Percentiles rank a stretch among this genome's conserved stretches.
These are phyloP conservation scores for Phenacoccus solenopsis DNA, from an alignment of 1,140 invertebrate species.

Conservation along the genomic window DNA sequence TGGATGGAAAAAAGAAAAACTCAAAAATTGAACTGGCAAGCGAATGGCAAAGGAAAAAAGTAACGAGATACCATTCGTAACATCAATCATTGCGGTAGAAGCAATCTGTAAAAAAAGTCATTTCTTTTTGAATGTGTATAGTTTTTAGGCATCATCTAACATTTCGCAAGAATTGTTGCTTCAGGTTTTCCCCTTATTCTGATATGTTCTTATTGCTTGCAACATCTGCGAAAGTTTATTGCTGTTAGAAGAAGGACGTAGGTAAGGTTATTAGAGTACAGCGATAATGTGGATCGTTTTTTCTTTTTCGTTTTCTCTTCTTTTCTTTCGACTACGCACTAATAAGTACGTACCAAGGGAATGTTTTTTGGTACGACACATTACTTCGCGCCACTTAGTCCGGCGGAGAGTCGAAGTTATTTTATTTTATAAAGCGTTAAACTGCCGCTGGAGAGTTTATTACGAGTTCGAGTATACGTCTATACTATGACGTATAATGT, in stretches of 20 bases:
- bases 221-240: constrained; percentile 6
- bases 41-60: neutral
- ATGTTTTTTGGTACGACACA: too few relatives aligned
- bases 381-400: too few relatives aligned
- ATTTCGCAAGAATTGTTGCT: neutral
- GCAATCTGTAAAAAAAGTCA: constrained; percentile 6
- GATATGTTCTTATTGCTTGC: neutral
- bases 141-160: constrained; percentile 1
- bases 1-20: neutral
- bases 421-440: too few relatives aligned
- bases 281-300: neutral
- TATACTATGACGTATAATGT: too few relatives aligned
- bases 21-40: neutral
- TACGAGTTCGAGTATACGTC: too few relatives aligned
- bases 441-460: too few relatives aligned
- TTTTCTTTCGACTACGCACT: too few relatives aligned
- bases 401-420: too few relatives aligned
- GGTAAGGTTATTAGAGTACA: neutral
- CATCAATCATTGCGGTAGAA: constrained; percentile 4
- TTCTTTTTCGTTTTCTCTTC: neutral
- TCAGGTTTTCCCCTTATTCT: neutral
- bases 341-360: too few relatives aligned
- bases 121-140: neutral
- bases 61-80: neutral
- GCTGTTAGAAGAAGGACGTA: neutral